Evolutionary conservation across 2,888 invertebrate species (phyloP), one percentile per base, ranked within the genome.

Genomic region (Strigamia maritima): DNA sequence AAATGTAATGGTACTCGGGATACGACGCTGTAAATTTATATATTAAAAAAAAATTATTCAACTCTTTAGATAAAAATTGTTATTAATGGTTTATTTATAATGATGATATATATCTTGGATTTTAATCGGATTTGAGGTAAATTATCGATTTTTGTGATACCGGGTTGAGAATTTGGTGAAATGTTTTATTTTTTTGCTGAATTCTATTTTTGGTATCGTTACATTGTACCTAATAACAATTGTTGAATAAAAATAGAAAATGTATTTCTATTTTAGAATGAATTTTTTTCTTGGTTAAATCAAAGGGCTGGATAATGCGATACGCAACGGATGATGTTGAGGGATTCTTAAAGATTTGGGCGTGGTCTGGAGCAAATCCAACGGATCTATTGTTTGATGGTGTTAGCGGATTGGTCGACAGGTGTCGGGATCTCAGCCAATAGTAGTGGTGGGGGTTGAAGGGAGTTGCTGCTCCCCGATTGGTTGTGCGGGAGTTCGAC

Each of bases 371-470:
- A 70, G 70, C 6, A 70, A 70, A 28, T 70, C 70, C 70, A 70
- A 70, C 70, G 26, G n/a, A n/a, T 70, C 28, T 70, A 70, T 70
- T 70, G 70, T 70, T 70, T 70, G 70, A 70, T 70, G 70, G 26
- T 26, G 70, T 10, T 12, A 26, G 26, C 24, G 14, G 70, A 70
- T 70, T 70, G 70, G 70, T 70, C 70, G 70, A 28, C 70, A 70
- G 70, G 70, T 70, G 70, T 70, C 70, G 70, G 70, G 70, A 70
- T 70, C 70, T 70, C 70, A 70, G 12, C 70, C 70, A 70, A 70
- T 70, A 28, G 70, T 8, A 28, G 8, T 28, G 70, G 26, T 12
- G 70, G 70, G 70, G 70, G 70, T 70, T 26, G 28, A 12, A 70
- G 70, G 26, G 70, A 70, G 26, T 70, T 12, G 70, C 70, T 28